Conservation (phyloP, 2,797 vertebrate genomes). For the Hydrocynus forskahlii region DNA sequence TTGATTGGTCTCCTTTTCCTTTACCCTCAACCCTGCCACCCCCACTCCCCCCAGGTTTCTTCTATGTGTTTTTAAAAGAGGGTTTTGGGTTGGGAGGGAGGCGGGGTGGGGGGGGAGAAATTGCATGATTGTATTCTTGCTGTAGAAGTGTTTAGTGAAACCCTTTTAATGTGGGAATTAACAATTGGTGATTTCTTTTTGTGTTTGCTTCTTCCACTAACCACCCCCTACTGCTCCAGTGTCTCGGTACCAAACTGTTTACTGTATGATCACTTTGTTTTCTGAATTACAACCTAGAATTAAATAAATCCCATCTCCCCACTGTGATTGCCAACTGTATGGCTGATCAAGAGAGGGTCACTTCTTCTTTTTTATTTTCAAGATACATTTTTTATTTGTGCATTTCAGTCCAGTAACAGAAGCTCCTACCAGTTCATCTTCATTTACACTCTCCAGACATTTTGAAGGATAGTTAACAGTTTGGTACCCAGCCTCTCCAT, state of each 20-base stretch:
- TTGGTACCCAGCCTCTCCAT: not conserved
- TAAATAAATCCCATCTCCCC: not conserved
- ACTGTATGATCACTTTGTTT: not conserved
- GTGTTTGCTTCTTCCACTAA: slow-evolving; percentile 56
- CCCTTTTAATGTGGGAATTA: slow-evolving; percentile 63
- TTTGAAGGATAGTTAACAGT: not conserved
- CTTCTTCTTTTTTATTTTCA: not conserved
- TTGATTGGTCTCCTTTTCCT: slow-evolving; percentile 54
- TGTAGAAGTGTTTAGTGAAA: slow-evolving; percentile 70
- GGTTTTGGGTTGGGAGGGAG: not conserved
- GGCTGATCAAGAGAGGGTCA: not conserved
- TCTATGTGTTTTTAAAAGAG: slow-evolving; percentile 53
- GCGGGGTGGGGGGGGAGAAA: slow-evolving; percentile 28
- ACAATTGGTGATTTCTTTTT: slow-evolving; percentile 57
- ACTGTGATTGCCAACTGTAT: not conserved
- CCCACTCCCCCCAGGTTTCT: slow-evolving; percentile 62
- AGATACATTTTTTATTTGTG: too few relatives aligned
- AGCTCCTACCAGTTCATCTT: not conserved
- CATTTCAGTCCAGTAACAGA: too few relatives aligned
- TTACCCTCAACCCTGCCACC: not conserved
- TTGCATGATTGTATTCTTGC: slow-evolving; percentile 75
- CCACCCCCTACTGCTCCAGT: slow-evolving; percentile 39
- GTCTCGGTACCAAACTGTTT: not conserved
- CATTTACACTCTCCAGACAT: too few relatives aligned
- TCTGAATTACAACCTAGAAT: not conserved